Conservation (phyloP, 1,140 invertebrate species). For the Triops cancriformis region DNA sequence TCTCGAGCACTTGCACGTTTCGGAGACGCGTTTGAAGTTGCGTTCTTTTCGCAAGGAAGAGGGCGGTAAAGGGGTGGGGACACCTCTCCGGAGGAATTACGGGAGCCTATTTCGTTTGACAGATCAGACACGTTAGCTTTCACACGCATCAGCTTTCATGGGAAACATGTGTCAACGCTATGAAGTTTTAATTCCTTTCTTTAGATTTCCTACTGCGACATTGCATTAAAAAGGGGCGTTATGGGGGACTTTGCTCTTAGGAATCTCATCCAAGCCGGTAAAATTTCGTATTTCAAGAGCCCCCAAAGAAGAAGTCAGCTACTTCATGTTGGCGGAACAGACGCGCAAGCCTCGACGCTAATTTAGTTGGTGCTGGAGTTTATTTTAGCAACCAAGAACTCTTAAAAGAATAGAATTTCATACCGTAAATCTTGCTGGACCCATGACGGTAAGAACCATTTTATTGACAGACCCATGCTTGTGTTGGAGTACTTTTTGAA, state of each 20-base stretch:
- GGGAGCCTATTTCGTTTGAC: background rate
- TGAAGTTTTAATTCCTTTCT: background rate
- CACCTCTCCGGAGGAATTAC: background rate
- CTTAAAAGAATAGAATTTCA: background rate
- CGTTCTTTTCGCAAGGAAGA: background rate
- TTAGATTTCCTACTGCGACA: background rate
- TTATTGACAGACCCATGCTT: background rate
- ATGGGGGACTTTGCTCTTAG: background rate
- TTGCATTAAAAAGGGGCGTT: background rate
- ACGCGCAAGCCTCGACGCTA: background rate
- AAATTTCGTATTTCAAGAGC: background rate
- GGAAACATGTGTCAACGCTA: constrained; percentile 6
- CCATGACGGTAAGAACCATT: background rate
- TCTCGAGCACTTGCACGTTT: background rate
- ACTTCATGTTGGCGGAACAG: background rate
- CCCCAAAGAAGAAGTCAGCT: background rate
- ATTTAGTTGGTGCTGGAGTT: constrained; percentile 5
- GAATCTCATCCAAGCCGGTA: background rate
- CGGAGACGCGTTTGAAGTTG: background rate
- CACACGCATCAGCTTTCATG: background rate
- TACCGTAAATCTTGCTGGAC: background rate
- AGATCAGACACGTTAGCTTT: background rate
- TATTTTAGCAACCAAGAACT: background rate
- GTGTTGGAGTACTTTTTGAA: background rate
- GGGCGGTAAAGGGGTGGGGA: background rate